Evolutionary conservation across 2,888 invertebrate species (phyloP), one percentile per base, ranked within the genome.

Genomic region (Allacma fusca): DNA sequence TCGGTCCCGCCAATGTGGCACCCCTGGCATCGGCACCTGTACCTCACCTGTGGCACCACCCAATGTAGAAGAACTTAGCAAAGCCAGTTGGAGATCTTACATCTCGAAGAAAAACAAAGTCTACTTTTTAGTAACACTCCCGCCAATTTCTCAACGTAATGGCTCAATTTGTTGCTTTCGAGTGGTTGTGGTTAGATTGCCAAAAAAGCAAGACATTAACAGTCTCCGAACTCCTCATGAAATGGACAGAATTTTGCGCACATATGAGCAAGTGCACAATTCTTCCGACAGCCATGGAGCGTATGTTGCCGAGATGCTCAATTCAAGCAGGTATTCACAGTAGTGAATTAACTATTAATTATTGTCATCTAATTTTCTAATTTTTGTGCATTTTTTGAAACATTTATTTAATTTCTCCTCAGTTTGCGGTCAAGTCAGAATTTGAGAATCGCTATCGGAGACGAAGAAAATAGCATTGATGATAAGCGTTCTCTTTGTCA

Each of bases 131-230:
- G 90, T 90, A 81, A 83, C 82, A 19, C 86, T 95, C 83, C 94
- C 94, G 0, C 89, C 92, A 81, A 89, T 95, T 44, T 92, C 94
- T 0, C 94, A 96, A 86, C 88, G 95, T 75, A 95, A 95, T 85
- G 96, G 96, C 0, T 92, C 92, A 0, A 94, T 96, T 83, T 95
- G 95, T 86, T 96, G 95, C 85, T 94, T 28, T 85, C 90, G 94
- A 82, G 89, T 95, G 62, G 93, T 93, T 87, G 88, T 95, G 86
- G 92, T 95, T 0, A 90, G 92, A 68, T 88, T 95, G 83, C 88
- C 89, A 44, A 88, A 90, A 0, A 89, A 91, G 71, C 89, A 89
- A 77, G 91, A 90, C 77, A 88, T 92, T 84, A 90, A 90, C 28
- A 91, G 91, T 84, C 87, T 95, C 59, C 92, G 92, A 0, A 85